Base-by-base conservation (phyloP, 2,797 vertebrate species). In the Sylvia borin region DNA sequence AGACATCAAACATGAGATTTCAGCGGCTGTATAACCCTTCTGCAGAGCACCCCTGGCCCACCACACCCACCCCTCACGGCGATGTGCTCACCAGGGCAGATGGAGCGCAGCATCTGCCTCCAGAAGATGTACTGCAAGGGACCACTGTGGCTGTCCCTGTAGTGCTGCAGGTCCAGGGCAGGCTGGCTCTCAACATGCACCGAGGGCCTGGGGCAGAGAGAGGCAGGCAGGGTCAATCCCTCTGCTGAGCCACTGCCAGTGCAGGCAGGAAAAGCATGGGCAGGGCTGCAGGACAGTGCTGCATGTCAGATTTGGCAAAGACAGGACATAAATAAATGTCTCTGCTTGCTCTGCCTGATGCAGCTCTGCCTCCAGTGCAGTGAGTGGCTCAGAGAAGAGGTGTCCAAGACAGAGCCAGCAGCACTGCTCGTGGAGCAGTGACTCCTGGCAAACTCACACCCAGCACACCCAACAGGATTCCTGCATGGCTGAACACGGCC, bases 81-180 rank as follows among this genome's bases (percentile, higher is more conserved):
- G 0, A 11, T 6, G 25, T 0, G 13, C 92, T 97, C 95, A 98
- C 98, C 98, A 53, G 98, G 98, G 75, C 97, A 96, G 91, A 99
- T 93, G 83, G 93, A 97, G 43, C 71, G 97, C 93, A 98, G 98
- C 98, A 99, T 98, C 93, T 90, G 98, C 58, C 98, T 98, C 99
- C 98, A 99, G 87, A 98, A 95, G 78, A 98, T 98, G 97, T 98
- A 99, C 91, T 98, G 98, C 93, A 99, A 91, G 12, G 98, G 98
- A 38, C 97, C 98, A 3, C 97, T 87, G 93, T 91, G 97, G 95
- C 98, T 98, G 96, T 97, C 97, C 88, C 85, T 94, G 95, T 98
- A 98, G 34, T 50, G 74, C 60, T 98, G 95, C 66, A 95, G 57
- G 88, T 98, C 92, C 47, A 98, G 97, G 90, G 96, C 90, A 3